phyloP scores from a whole-genome alignment of 2,888 invertebrate genomes.

The Lepidocyrtoides sp. region DNA sequence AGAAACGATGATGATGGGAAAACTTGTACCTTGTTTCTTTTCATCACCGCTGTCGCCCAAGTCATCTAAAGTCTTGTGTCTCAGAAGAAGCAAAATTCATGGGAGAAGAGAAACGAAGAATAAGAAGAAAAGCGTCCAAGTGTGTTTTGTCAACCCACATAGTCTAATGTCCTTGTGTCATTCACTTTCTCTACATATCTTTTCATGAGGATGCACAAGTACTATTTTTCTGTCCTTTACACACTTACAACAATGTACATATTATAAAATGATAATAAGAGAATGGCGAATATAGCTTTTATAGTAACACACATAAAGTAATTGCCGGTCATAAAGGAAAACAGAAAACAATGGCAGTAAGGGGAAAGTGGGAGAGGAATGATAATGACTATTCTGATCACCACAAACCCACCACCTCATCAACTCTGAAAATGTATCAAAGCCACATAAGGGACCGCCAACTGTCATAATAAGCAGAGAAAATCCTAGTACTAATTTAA shows the following conservation, averaged over 20 bases:
- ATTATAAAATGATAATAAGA: background rate
- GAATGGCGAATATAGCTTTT: no score
- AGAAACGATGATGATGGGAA: slow-evolving; percentile 44
- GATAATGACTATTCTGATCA: slow-evolving; percentile 23
- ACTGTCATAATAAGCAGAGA: background rate
- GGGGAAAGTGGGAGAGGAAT: background rate
- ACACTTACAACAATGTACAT: no score
- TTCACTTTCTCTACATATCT: no score
- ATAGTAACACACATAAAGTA: no score
- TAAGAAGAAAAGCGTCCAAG: background rate
- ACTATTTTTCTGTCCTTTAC: no score
- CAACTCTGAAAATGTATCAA: background rate
- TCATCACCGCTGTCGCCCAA: background rate
- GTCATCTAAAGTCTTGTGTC: background rate
- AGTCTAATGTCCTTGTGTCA: no score
- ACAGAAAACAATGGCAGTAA: background rate
- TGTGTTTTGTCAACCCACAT: no score
- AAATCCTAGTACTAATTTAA: no score
- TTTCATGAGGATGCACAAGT: no score
- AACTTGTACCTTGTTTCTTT: slow-evolving; percentile 19
- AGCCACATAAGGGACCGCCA: background rate
- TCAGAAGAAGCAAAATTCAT: background rate
- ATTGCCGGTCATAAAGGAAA: background rate
- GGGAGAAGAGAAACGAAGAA: background rate
- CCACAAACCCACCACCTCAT: background rate